Evolutionary conservation across 2,888 invertebrate species (phyloP), one percentile per base, ranked within the genome.

Genomic region (Scaptodrosophila latifasciaeformis): DNA sequence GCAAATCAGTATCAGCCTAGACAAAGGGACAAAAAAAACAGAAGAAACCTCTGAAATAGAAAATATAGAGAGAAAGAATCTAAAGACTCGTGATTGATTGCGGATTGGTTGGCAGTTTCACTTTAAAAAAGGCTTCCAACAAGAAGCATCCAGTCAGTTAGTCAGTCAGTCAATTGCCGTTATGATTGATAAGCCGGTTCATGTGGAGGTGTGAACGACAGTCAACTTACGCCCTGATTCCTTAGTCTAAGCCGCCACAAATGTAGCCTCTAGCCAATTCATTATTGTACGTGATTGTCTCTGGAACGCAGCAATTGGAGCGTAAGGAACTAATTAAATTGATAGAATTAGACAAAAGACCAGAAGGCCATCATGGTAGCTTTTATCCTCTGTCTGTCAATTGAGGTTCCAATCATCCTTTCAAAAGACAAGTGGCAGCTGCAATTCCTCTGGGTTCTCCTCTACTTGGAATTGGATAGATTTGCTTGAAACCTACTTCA

Each of bases 311-410:
- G 24, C 66, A 76, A 71, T 63, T 68, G 79, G 61, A 78, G 72
- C 69, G 58, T 59, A 71, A 60, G 76, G 68, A 76, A 71, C 79
- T 72, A 72, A 72, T 72, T 79, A 68, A 72, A 71, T 62, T 76
- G 66, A 75, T 68, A 57, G 62, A 76, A 72, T 79, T 76, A 71
- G 68, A 72, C 75, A 72, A 70, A 61, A 70, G 78, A 60, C 65
- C 24, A 24, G 24, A 3, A 7, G 24, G 24, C 7, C 7, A 7
- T 24, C 24, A n/a, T n/a, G n/a, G n/a, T n/a, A n/a, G n/a, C n/a
- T n/a, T n/a, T n/a, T n/a, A n/a, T n/a, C n/a, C n/a, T n/a, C n/a
- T n/a, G n/a, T n/a, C n/a, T n/a, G n/a, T n/a, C n/a, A n/a, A n/a
- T n/a, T n/a, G n/a, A n/a, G n/a, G n/a, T n/a, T n/a, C n/a, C n/a